These are phyloP conservation scores for Ramazzottius varieornatus DNA, from an alignment of 2,888 invertebrate genomes.

Conservation along the genomic window DNA sequence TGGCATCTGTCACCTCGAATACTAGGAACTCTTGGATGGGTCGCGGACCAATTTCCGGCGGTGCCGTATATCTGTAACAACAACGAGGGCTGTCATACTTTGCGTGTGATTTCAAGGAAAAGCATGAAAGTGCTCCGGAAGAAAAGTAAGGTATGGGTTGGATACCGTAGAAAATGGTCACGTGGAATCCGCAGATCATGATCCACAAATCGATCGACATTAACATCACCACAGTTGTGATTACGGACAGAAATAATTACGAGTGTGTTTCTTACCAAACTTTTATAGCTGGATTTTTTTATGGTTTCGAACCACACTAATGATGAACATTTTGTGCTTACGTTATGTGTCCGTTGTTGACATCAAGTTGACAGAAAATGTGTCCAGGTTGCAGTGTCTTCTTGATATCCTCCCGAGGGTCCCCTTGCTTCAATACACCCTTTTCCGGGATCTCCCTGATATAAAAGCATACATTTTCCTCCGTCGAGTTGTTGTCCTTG, in stretches of 20 bases:
- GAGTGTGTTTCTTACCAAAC: too few relatives aligned
- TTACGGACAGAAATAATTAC: too few relatives aligned
- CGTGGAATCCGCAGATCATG: too few relatives aligned
- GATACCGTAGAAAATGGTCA: too few relatives aligned
- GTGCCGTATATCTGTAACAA: neutral
- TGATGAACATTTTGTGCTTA: too few relatives aligned
- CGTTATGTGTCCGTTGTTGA: neutral
- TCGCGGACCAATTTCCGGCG: neutral
- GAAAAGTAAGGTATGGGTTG: too few relatives aligned
- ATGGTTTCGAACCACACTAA: too few relatives aligned
- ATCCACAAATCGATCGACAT: too few relatives aligned
- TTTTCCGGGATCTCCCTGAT: neutral
- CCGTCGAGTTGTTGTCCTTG: slow-evolving; percentile 1
- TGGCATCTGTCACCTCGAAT: neutral
- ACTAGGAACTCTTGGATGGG: neutral
- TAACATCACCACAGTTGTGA: too few relatives aligned
- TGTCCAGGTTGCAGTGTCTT: neutral
- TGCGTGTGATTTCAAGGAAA: too few relatives aligned
- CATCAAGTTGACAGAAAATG: neutral
- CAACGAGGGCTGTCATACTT: neutral
- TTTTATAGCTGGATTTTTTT: too few relatives aligned
- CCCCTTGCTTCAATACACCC: neutral
- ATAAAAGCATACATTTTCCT: neutral
- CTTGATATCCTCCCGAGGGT: neutral
- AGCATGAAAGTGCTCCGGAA: too few relatives aligned